Conservation (phyloP, 2,113 vertebrate species). For the Poicephalus gulielmi region DNA sequence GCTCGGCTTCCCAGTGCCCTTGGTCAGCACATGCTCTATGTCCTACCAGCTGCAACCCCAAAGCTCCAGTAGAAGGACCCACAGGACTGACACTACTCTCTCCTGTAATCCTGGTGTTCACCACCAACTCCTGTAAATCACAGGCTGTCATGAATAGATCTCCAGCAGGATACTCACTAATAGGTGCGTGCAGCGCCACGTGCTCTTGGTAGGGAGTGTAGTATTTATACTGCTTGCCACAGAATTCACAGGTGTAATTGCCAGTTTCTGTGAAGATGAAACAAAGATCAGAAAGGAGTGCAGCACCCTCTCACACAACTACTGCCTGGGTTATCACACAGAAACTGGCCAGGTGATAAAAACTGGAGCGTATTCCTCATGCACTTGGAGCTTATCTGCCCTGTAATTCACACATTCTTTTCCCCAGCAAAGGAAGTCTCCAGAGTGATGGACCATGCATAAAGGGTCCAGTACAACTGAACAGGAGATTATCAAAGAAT, state of each 20-base stretch:
- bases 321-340: background rate
- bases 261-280: conserved; percentile 87
- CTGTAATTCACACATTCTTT: background rate
- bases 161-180: conserved; percentile 82
- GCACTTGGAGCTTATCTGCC: background rate
- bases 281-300: background rate
- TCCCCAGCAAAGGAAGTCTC: background rate
- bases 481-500: background rate
- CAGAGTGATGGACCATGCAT: background rate
- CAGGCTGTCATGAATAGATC: background rate
- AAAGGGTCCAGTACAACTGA: background rate
- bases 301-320: background rate
- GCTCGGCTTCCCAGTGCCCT: background rate
- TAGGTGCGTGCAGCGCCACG: conserved; percentile 95
- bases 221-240: conserved; percentile 99
- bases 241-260: conserved; percentile 96
- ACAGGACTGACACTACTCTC: background rate
- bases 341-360: background rate
- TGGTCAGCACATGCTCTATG: background rate
- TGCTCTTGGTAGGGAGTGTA: conserved; percentile 99
- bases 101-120: background rate
- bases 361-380: background rate
- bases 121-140: background rate
- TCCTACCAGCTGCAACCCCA: background rate
- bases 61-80: background rate